Conservation (phyloP, 2,888 invertebrate genomes). For the Caenorhabditis angaria region DNA sequence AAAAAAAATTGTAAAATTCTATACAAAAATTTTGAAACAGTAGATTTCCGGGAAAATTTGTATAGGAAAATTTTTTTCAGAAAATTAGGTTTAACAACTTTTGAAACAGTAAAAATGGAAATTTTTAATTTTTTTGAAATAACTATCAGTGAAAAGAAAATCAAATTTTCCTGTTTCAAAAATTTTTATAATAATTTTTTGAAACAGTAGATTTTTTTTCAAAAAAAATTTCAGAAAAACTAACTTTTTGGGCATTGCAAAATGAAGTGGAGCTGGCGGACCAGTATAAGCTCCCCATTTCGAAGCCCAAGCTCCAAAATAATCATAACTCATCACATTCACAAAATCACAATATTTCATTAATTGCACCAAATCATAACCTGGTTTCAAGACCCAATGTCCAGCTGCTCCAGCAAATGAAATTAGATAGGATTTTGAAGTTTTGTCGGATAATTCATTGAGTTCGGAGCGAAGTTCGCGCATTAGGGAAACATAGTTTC, state of each 20-base stretch:
- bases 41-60: too few relatives aligned
- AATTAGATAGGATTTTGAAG: constrained; percentile 54
- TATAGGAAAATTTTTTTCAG: too few relatives aligned
- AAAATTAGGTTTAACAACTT: too few relatives aligned
- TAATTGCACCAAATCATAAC: constrained; percentile 66
- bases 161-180: constrained; percentile 1
- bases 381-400: constrained; percentile 71
- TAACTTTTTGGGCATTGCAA: constrained; percentile 62
- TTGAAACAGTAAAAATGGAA: too few relatives aligned
- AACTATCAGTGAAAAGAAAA: too few relatives aligned
- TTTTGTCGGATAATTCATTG: constrained; percentile 45
- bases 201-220: not conserved
- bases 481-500: constrained; percentile 69
- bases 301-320: constrained; percentile 69
- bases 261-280: constrained; percentile 70
- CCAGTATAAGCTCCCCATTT: constrained; percentile 72
- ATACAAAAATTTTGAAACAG: too few relatives aligned
- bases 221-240: constrained; percentile 5
- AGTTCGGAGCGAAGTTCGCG: constrained; percentile 62
- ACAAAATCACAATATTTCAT: constrained; percentile 69
- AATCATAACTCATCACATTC: constrained; percentile 72
- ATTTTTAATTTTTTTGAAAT: too few relatives aligned
- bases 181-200: constrained; percentile 7
- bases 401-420: constrained; percentile 71
- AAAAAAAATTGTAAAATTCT: too few relatives aligned